phyloP scores from a whole-genome alignment of 1,140 invertebrate genomes.

The Drosophila sp. region DNA sequence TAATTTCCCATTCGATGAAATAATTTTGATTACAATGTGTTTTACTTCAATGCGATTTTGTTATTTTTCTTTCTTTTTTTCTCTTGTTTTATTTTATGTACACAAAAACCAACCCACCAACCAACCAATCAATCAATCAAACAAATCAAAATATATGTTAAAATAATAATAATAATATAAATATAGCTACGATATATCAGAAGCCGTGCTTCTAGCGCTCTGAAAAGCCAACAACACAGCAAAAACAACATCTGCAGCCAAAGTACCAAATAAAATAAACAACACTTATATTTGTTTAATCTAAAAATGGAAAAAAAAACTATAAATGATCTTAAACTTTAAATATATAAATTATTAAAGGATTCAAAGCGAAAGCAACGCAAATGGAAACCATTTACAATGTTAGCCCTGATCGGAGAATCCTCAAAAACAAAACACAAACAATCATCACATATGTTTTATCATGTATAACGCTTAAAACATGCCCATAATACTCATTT shows the following conservation, averaged over 20 bases:
- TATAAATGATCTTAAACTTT: conserved; percentile 20
- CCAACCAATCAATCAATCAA: conserved; percentile 60
- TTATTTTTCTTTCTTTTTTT: conserved; percentile 79
- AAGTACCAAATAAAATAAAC: conserved; percentile 64
- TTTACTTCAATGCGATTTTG: conserved; percentile 73
- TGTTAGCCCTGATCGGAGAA: conserved; percentile 45
- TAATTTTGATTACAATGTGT: conserved; percentile 58
- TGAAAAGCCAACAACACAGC: conserved; percentile 53
- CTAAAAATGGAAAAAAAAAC: conserved; percentile 12
- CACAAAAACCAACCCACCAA: conserved; percentile 76
- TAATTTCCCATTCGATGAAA: conserved; percentile 48
- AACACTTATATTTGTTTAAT: conserved; percentile 7
- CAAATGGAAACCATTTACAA: conserved; percentile 74
- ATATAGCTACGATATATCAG: conserved; percentile 84
- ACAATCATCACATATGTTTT: conserved; percentile 16
- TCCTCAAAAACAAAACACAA: conserved; percentile 19
- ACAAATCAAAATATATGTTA: conserved; percentile 42
- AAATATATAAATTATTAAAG: conserved; percentile 13
- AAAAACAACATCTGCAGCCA: conserved; percentile 64
- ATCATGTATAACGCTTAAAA: conserved; percentile 22
- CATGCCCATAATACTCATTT: conserved; percentile 33
- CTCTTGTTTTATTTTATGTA: conserved; percentile 83
- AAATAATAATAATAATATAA: conserved; percentile 18
- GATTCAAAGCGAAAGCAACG: conserved; percentile 47
- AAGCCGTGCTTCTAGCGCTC: conserved; percentile 83